Conservation (phyloP, 2,797 vertebrate genomes). For the Cyclura pinguis region DNA sequence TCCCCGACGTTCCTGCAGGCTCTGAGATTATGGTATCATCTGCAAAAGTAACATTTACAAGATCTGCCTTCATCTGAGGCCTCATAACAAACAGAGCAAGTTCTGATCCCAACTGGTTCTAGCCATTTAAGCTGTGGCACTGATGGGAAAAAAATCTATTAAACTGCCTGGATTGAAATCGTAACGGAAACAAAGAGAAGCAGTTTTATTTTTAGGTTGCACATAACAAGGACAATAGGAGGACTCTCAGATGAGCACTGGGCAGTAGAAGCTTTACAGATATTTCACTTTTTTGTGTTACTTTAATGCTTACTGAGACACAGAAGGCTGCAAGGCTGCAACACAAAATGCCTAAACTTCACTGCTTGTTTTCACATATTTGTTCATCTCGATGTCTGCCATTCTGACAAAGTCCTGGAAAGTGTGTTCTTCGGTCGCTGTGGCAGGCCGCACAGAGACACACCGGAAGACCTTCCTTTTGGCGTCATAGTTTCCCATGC, state of each 20-base stretch:
- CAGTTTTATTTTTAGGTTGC: slow-evolving; percentile 23
- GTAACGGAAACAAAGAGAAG: neutral
- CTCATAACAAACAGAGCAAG: neutral
- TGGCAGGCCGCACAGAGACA: slow-evolving; percentile 89
- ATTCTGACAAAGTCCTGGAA: slow-evolving; percentile 86
- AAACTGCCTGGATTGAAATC: neutral
- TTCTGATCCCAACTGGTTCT: neutral
- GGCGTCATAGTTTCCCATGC: slow-evolving; percentile 91
- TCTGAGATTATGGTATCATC: too few species aligned
- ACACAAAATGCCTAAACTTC: slow-evolving; percentile 80
- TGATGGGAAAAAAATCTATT: slow-evolving; percentile 15
- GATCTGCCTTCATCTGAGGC: neutral
- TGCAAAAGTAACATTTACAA: neutral
- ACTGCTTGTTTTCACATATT: slow-evolving; percentile 79
- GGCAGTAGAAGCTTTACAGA: slow-evolving; percentile 25
- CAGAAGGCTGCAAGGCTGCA: neutral
- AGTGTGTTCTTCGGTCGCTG: slow-evolving; percentile 87
- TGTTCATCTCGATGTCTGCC: slow-evolving; percentile 89
- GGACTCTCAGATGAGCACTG: neutral
- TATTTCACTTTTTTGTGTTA: neutral
- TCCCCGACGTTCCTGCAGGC: too few species aligned
- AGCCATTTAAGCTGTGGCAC: neutral
- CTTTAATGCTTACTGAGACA: neutral
- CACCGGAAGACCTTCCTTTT: slow-evolving; percentile 87
- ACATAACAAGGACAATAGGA: neutral